Evolutionary conservation across 2,888 invertebrate genomes (phyloP).

Genomic region (Apamea anceps): DNA sequence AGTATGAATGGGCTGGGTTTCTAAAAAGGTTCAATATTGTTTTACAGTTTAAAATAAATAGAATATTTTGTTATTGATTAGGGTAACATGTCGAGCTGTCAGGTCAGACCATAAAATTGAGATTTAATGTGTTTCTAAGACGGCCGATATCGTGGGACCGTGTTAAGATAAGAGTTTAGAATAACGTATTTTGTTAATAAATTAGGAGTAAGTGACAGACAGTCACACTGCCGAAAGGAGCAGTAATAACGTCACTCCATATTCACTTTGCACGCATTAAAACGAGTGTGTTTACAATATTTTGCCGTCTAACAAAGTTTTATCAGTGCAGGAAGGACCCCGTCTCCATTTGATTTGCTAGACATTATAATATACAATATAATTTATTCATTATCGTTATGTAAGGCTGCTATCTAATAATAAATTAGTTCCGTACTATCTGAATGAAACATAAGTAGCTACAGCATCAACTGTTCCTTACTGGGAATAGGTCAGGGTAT

Average conservation of each 20-base stretch:
- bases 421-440: slow-evolving; percentile 46
- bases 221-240: neutral
- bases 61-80: no score
- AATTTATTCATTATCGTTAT: slow-evolving; percentile 39
- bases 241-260: neutral
- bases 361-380: slow-evolving; percentile 38
- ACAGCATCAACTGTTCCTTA: neutral
- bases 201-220: no score
- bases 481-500: slow-evolving; percentile 55
- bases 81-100: no score
- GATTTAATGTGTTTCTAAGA: no score
- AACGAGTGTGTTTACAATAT: slow-evolving; percentile 1
- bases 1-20: no score
- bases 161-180: no score
- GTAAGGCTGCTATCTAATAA: slow-evolving; percentile 42
- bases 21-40: no score
- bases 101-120: no score
- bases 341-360: slow-evolving; percentile 45
- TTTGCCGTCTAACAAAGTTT: slow-evolving; percentile 13
- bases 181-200: no score
- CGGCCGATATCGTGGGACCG: no score
- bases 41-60: no score
- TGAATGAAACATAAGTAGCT: slow-evolving; percentile 6
- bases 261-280: neutral
- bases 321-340: slow-evolving; percentile 56